Evolutionary conservation across 2,113 vertebrate genomes (phyloP), one percentile per base, ranked within the genome.

Genomic region (Acrocephalus arundinaceus): DNA sequence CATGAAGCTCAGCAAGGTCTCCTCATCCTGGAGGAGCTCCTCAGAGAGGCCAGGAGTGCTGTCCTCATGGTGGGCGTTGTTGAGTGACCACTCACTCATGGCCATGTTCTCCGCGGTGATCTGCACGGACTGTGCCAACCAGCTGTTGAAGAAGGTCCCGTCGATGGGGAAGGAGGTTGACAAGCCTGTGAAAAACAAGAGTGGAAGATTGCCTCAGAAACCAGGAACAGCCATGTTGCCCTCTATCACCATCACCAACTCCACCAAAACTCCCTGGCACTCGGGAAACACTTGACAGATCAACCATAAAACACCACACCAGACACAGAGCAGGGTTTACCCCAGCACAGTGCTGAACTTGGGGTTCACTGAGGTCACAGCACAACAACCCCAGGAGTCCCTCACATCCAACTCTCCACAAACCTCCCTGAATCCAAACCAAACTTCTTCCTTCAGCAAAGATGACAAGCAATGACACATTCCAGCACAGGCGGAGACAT

Each of bases 1-100:
- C 99, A 99, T 99, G 52, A 99, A 98, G 96, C 99, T 99, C n/a
- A 99, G 97, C 89, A 99, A 96, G 7, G 98, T 99, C 97, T 99
- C 99, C 97, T 99, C 99, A 0, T 98, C 99, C 73, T 99, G 99
- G 70, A 99, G 98, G 52, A 99, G 98, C 97, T 99, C 99, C 96
- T 99, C 99, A 0, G 99, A 99, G 58, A 99, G 99, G 87, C 98
- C 99, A 1, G 98, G 98, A 2, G 98, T 98, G 57, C 98, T 98
- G 88, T 98, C 97, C 96, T 99, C 98, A 0, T 96, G 98, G 92
- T 98, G 98, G 83, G 98, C 98, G 1, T 98, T 98, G 85, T 98
- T 99, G 67, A 99, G 97, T 23, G 99, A 98, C 99, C 99, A 99
- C 95, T 99, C 98, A 33, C 98, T 99, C 98, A 99, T 98, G 3